These are phyloP conservation scores for Pharmacophagus antenor DNA, from an alignment of 2,888 invertebrate genomes.

Conservation along the genomic window DNA sequence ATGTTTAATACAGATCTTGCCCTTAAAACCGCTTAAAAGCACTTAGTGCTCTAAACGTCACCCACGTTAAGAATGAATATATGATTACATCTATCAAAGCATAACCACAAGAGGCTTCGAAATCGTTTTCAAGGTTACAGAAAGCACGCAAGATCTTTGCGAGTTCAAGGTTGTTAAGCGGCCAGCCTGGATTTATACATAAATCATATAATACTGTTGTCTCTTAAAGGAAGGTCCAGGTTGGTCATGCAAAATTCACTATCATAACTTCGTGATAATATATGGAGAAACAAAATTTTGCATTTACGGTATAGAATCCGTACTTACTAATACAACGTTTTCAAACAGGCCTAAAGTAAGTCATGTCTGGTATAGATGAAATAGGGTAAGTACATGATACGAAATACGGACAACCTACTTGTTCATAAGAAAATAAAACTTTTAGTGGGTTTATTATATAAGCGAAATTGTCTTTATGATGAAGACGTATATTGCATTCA, in stretches of 20 bases:
- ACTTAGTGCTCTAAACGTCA: neutral
- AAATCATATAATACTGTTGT: constrained; percentile 14
- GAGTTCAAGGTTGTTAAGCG: constrained; percentile 52
- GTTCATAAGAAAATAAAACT: too few species aligned
- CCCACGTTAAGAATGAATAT: neutral
- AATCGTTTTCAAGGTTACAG: constrained; percentile 55
- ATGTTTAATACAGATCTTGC: neutral
- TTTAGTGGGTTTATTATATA: too few species aligned
- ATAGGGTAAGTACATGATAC: too few species aligned
- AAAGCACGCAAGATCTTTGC: constrained; percentile 62
- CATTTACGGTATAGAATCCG: too few species aligned
- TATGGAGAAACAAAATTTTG: too few species aligned
- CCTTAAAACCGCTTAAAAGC: neutral
- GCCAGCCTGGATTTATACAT: neutral
- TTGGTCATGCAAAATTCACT: neutral
- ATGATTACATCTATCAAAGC: constrained; percentile 32
- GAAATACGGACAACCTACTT: too few species aligned
- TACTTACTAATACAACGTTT: too few species aligned
- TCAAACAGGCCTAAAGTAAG: too few species aligned
- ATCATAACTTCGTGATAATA: neutral
- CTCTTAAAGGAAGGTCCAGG: neutral
- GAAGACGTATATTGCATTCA: too few species aligned
- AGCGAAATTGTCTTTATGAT: too few species aligned
- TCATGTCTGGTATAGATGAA: too few species aligned
- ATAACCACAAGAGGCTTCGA: constrained; percentile 60